Conservation (phyloP, 1,140 invertebrate species). For the Melanaphis sacchari region DNA sequence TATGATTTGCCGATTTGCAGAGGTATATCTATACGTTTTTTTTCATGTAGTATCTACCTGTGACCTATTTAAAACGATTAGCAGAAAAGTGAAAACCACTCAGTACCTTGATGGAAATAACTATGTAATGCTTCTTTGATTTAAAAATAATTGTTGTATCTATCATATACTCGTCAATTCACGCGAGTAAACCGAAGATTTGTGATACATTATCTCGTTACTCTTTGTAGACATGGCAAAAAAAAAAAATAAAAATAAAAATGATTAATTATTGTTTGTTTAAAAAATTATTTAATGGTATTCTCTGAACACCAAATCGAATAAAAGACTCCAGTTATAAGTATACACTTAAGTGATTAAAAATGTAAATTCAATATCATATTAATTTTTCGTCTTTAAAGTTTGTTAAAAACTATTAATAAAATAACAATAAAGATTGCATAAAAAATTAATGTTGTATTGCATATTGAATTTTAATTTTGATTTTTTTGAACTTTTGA, state of each 20-base stretch:
- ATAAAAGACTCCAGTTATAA: neutral
- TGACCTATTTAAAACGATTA: neutral
- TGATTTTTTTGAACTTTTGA: neutral
- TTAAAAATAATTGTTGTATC: neutral
- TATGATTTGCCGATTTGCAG: neutral
- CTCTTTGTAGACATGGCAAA: neutral
- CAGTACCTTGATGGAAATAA: neutral
- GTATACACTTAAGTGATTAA: neutral
- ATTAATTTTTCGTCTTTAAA: neutral
- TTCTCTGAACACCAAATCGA: neutral
- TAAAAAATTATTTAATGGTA: neutral
- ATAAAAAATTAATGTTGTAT: neutral
- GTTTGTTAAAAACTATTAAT: neutral
- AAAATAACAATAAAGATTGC: neutral
- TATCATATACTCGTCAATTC: neutral
- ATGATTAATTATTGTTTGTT: neutral
- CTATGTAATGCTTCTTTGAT: too few relatives aligned
- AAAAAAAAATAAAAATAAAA: neutral
- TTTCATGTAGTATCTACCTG: neutral
- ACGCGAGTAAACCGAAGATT: neutral
- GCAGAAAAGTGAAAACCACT: neutral
- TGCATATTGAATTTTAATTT: neutral
- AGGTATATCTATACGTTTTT: neutral
- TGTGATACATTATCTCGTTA: neutral
- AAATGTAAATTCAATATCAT: neutral